Base-by-base conservation (phyloP, 2,888 invertebrate species). In the Lasioglossum morio region DNA sequence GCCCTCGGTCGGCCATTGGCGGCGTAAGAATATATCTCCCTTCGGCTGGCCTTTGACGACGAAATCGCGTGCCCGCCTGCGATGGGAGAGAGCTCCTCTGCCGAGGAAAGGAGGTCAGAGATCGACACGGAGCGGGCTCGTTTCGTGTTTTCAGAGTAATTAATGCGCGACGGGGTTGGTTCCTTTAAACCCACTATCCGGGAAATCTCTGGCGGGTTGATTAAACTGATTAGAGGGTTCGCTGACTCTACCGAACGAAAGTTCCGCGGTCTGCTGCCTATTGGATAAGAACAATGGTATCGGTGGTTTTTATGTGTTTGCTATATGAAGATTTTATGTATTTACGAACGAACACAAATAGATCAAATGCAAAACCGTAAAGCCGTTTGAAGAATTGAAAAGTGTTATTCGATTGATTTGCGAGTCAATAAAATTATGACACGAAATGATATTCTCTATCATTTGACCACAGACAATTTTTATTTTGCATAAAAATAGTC, bases 1-100 rank as follows among this genome's bases (percentile, higher is more conserved):
- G 79, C 88, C 88, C 79, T 84, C 48, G 72, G 57, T 77, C 74
- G 40, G 80, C 88, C 91, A 90, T 84, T 89, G 90, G 86, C 88
- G 90, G 82, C 79, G 86, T 80, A 76, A 79, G 66, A 72, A 53
- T 53, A 53, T 53, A 79, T 82, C 80, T 76, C 85, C 79, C 86
- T 87, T 85, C 77, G 8, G 4, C 34, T 37, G 73, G 37, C 78
- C 70, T 48, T 27, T 83, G 84, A 85, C 83, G 83, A 83, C 63
- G 53, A 23, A 12, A 79, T 85, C 83, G 84, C 83, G 84, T 85
- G 84, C 70, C 34, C 53, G 53, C 53, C 1, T 48, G 23, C 60
- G 27, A 12, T 27, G 40, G 81, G 81, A 27, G 81, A 27, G 53
- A 30, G 7, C 10, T n/a, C 57, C 23, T 34, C 66, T 4, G 5